Evolutionary conservation across 2,113 vertebrate genomes (phyloP), one percentile per base, ranked within the genome.

Genomic region (Hepsetus odoe): DNA sequence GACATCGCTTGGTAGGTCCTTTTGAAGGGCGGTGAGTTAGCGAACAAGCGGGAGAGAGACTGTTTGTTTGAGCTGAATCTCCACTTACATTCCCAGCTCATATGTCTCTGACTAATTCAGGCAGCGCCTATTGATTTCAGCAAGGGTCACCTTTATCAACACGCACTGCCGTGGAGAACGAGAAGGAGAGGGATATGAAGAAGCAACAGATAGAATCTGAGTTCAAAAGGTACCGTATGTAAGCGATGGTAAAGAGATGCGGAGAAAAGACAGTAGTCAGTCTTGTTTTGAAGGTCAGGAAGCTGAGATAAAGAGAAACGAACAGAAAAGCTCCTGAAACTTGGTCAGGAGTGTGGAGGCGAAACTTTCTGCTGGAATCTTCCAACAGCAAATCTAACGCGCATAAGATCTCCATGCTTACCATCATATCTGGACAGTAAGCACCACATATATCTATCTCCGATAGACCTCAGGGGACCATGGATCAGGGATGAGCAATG

Each of bases 81-180:
- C 76, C 51, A 13, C 81, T 83, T 85, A 83, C 81, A 66, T 24
- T 66, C 74, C 28, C 65, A 76, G 72, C 81, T 85, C 81, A 26
- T 79, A 70, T 83, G 78, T 61, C 84, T 81, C 84, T 85, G 81
- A 83, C 81, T 85, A 85, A 85, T 85, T 85, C 79, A 85, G 68
- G 81, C 70, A 79, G 81, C 68, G 62, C 75, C 76, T 82, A 76
- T 83, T 72, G 40, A 58, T 84, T 84, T 84, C 83, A 42, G 38
- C 53, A 68, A 24, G 70, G 79, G 80, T 84, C 83, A 82, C 59
- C 35, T 84, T 56, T 80, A 53, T 66, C 58, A 64, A 40, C 64
- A 65, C 44, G 11, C 40, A 6, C 62, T 77, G 59, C 59, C 76
- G 59, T 46, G 61, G 59, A 53, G 33, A 18, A 61, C 38, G 35